Conservation (phyloP, 2,797 vertebrate species). For the Botia almorhae region DNA sequence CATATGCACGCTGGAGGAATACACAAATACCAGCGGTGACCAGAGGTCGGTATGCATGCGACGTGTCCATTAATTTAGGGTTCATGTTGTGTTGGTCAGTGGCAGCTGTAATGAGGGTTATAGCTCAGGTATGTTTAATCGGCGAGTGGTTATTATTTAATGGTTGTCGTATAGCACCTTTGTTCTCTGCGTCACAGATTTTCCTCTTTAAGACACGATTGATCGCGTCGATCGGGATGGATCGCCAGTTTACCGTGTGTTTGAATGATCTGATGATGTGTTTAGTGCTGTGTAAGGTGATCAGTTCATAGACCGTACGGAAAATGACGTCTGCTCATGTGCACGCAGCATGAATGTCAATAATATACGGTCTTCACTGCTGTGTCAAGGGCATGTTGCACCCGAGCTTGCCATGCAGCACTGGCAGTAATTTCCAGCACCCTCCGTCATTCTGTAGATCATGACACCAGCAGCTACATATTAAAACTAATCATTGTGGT, state of each 20-base stretch:
- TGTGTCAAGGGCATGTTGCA: slow-evolving; percentile 40
- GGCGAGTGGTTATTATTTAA: slow-evolving; percentile 23
- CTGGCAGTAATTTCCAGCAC: slow-evolving; percentile 14
- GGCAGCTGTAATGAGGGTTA: neutral
- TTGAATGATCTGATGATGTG: neutral
- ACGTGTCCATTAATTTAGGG: neutral
- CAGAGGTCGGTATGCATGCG: slow-evolving; percentile 6
- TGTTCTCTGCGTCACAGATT: slow-evolving; percentile 62
- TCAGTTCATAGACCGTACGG: neutral
- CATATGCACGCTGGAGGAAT: slow-evolving; percentile 7
- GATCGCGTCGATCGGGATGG: slow-evolving; percentile 8
- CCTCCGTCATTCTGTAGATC: neutral
- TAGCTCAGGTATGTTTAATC: neutral
- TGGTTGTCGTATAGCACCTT: slow-evolving; percentile 45
- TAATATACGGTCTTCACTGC: slow-evolving; percentile 29
- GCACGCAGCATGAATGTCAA: slow-evolving; percentile 53
- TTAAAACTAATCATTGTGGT: neutral
- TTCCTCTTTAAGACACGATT: neutral
- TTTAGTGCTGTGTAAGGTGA: slow-evolving; percentile 4
- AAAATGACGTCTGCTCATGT: slow-evolving; percentile 21
- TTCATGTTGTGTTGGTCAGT: neutral
- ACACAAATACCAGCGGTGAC: slow-evolving; percentile 3
- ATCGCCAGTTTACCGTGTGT: neutral
- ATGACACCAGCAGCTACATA: neutral
- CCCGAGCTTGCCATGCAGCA: slow-evolving; percentile 25